A percentile compares a stretch with the other conserved stretches of the same genome.
Evolutionary conservation across 2,888 invertebrate species (phyloP).

Genomic region (Operophtera brumata): DNA sequence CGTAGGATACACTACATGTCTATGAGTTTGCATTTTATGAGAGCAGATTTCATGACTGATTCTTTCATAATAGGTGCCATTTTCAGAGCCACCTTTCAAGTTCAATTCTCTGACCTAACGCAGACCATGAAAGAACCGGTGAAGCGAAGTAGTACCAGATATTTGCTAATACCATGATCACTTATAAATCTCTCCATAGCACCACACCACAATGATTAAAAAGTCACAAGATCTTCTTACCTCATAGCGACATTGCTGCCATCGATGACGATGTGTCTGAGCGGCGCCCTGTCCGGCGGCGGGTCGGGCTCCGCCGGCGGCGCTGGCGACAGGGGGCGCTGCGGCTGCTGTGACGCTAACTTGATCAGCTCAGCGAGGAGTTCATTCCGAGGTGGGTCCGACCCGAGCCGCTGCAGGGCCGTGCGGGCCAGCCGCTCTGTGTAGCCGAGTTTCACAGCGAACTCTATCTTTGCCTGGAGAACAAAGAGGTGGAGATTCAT

Average conservation of each 20-base stretch:
- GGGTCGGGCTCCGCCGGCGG: slow-evolving; percentile 58
- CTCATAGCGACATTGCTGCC: slow-evolving; percentile 97
- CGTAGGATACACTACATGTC: too few species aligned
- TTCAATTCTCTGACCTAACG: too few species aligned
- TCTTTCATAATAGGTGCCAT: too few species aligned
- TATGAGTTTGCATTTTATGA: too few species aligned
- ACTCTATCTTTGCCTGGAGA: slow-evolving; percentile 86
- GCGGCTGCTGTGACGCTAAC: slow-evolving; percentile 83
- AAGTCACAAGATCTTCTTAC: slow-evolving; percentile 57
- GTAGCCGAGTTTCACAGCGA: slow-evolving; percentile 95
- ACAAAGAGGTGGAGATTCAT: background rate
- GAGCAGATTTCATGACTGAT: too few species aligned
- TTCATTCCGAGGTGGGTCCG: slow-evolving; percentile 92
- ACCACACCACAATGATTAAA: too few species aligned
- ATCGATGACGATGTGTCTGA: slow-evolving; percentile 93
- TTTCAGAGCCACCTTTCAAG: too few species aligned
- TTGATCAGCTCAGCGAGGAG: slow-evolving; percentile 93
- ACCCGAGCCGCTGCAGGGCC: slow-evolving; percentile 91
- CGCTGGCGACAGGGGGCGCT: slow-evolving; percentile 58
- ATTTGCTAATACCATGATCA: too few species aligned
- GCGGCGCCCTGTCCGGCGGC: slow-evolving; percentile 62
- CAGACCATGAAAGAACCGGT: too few species aligned
- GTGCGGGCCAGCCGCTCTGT: slow-evolving; percentile 91
- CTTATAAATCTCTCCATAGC: too few species aligned
- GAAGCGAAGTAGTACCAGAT: too few species aligned